A percentile compares a stretch with the other conserved stretches of the same genome.
Conservation (phyloP, 2,113 vertebrate genomes). For the Cercopithecus mona region DNA sequence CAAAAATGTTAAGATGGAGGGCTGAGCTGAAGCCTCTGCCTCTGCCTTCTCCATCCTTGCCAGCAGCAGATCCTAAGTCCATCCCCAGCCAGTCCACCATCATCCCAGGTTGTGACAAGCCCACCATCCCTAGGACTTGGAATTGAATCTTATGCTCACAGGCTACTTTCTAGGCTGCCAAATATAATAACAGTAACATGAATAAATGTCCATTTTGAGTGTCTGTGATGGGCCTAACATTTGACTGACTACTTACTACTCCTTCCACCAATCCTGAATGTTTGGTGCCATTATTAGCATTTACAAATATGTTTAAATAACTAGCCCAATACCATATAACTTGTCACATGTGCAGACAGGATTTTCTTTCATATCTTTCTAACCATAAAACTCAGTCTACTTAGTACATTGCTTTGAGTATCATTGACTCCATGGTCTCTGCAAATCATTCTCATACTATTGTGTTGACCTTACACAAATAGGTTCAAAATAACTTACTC, state of each 20-base stretch:
- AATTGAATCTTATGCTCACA: not conserved
- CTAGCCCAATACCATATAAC: not conserved
- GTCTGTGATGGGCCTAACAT: not conserved
- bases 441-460: not conserved
- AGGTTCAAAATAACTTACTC: not conserved
- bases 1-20: constrained; percentile 48
- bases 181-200: not conserved
- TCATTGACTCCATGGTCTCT: not conserved
- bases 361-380: not conserved
- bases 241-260: not conserved
- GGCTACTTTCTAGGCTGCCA: not conserved
- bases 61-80: constrained; percentile 29
- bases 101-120: not conserved
- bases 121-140: not conserved
- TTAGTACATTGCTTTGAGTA: not conserved
- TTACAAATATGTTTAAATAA: not conserved
- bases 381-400: not conserved
- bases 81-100: not conserved
- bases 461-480: not conserved
- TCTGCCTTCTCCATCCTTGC: not conserved
- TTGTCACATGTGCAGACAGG: not conserved
- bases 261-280: not conserved
- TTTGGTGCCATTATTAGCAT: not conserved
- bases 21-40: not conserved
- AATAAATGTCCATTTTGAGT: not conserved